These are phyloP conservation scores for Xanthorhoe spadicearia DNA, from an alignment of 2,888 invertebrate species.

Conservation along the genomic window DNA sequence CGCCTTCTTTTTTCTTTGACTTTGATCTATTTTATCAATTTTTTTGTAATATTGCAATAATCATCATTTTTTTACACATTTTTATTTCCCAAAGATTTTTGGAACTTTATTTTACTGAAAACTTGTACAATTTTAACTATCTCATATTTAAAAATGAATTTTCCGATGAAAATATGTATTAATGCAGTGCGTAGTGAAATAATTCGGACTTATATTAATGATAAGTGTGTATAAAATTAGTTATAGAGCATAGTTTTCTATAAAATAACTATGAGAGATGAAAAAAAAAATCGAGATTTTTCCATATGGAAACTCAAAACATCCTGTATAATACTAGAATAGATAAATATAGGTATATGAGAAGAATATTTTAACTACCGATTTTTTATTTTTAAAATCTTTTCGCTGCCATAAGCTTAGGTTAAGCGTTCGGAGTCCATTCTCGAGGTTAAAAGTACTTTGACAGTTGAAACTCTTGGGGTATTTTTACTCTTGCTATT, in stretches of 20 bases:
- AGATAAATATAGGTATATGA: conserved; percentile 62
- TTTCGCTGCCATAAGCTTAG: conserved; percentile 77
- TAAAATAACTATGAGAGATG: conserved; percentile 37
- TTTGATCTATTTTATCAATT: conserved; percentile 1
- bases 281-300: conserved; percentile 43
- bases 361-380: conserved; percentile 78
- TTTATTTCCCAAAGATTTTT: not conserved
- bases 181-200: conserved; percentile 69
- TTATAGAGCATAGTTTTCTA: conserved; percentile 66
- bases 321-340: conserved; percentile 75
- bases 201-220: conserved; percentile 57
- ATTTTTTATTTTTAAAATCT: conserved; percentile 47
- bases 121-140: conserved; percentile 19
- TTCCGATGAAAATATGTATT: conserved; percentile 28
- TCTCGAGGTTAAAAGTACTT: conserved; percentile 38
- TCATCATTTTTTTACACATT: not conserved
- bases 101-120: conserved; percentile 1
- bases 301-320: conserved; percentile 35
- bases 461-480: conserved; percentile 39
- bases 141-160: conserved; percentile 9
- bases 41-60: not conserved
- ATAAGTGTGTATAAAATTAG: conserved; percentile 73
- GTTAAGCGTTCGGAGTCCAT: conserved; percentile 60
- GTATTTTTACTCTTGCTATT: conserved; percentile 26
- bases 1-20: not conserved